Percentiles rank a stretch among this genome's conserved stretches.
These are phyloP conservation scores for Aromia moschata DNA, from an alignment of 2,888 invertebrate genomes.

Conservation along the genomic window DNA sequence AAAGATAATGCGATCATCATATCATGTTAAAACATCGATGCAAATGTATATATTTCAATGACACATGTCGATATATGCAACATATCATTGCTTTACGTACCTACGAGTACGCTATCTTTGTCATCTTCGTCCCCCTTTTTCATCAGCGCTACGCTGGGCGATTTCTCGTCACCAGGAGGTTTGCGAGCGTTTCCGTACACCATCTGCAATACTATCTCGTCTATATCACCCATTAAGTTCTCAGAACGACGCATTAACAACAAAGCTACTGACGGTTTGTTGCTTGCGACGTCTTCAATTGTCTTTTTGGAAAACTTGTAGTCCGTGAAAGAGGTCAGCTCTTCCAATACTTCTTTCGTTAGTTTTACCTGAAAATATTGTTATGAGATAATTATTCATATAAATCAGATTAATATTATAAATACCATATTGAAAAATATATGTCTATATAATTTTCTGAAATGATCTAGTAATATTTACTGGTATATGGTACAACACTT, in stretches of 20 bases:
- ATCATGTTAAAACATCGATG: no score
- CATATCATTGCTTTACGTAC: no score
- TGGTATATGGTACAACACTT: no score
- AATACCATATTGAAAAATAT: no score
- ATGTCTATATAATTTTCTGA: no score
- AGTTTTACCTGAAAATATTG: conserved; percentile 49
- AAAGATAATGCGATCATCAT: no score
- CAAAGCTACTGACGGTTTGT: conserved; percentile 45
- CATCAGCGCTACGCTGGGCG: conserved; percentile 45
- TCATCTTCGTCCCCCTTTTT: conserved; percentile 24
- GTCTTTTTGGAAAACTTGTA: conserved; percentile 39
- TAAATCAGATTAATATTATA: no score
- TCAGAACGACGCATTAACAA: conserved; percentile 50
- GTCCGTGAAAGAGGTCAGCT: conserved; percentile 55
- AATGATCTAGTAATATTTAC: no score
- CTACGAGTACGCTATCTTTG: no score
- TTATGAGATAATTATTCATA: no score
- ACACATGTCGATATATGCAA: no score
- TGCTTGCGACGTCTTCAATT: conserved; percentile 44
- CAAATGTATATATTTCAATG: no score
- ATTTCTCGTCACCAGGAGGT: conserved; percentile 55
- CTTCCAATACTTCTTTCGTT: conserved; percentile 52
- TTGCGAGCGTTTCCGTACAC: conserved; percentile 55
- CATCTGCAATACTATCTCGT: conserved; percentile 54
- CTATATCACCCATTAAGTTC: conserved; percentile 49